Conservation (phyloP, 2,888 invertebrate species). For the Notodonta ziczac region DNA sequence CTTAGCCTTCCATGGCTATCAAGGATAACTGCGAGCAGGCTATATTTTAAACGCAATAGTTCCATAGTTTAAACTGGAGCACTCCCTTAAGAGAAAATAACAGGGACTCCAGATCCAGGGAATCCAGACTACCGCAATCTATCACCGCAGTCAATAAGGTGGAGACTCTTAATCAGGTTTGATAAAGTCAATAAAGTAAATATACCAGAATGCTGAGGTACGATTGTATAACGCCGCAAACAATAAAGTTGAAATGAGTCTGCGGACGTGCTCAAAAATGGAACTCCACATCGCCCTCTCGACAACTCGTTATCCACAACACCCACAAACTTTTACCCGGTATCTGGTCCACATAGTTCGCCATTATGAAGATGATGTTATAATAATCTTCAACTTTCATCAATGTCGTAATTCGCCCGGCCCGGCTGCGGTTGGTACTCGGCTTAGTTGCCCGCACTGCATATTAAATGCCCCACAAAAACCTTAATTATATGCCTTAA, state of each 20-base stretch:
- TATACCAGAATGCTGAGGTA: neutral
- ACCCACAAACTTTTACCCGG: slow-evolving; percentile 29
- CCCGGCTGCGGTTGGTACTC: slow-evolving; percentile 29
- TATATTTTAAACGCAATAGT: no score
- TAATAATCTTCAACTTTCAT: slow-evolving; percentile 47
- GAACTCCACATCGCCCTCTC: neutral
- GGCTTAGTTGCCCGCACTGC: slow-evolving; percentile 20
- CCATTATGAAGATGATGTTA: slow-evolving; percentile 41
- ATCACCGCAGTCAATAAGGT: no score
- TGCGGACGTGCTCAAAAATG: slow-evolving; percentile 2
- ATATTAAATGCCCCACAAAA: slow-evolving; percentile 29
- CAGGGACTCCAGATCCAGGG: no score
- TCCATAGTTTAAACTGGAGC: no score
- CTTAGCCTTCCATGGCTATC: no score
- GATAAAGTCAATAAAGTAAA: no score
- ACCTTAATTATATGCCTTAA: slow-evolving; percentile 20
- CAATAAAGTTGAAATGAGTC: neutral
- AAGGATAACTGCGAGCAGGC: no score
- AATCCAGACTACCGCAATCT: no score
- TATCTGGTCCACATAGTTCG: slow-evolving; percentile 29
- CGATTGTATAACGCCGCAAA: neutral
- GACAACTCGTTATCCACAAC: slow-evolving; percentile 1
- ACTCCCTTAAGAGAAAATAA: no score
- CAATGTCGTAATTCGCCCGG: slow-evolving; percentile 41
- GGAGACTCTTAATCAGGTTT: no score